Conservation (phyloP, 2,113 vertebrate genomes). For the Misgurnus mizolepis region DNA sequence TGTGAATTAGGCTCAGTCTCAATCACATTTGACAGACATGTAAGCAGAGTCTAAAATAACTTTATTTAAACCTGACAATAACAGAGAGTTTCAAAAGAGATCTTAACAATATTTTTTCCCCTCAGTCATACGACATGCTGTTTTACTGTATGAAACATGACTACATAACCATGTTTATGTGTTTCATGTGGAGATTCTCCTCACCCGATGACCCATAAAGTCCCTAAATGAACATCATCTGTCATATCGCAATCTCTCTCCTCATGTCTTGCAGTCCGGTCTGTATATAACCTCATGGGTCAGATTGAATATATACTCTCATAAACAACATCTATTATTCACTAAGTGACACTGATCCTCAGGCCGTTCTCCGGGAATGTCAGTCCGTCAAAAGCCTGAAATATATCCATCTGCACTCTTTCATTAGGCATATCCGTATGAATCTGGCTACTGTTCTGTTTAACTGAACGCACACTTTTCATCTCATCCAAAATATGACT, state of each 20-base stretch:
- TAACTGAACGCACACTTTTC: slow-evolving; percentile 13
- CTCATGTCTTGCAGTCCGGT: slow-evolving; percentile 67
- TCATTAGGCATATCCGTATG: slow-evolving; percentile 34
- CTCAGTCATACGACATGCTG: no score
- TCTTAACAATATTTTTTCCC: no score
- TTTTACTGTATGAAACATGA: no score
- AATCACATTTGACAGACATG: neutral
- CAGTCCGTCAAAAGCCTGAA: slow-evolving; percentile 71
- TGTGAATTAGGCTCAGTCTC: neutral
- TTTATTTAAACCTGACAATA: slow-evolving; percentile 38
- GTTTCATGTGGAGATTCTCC: slow-evolving; percentile 63
- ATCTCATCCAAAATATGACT: neutral
- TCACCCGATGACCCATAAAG: slow-evolving; percentile 65
- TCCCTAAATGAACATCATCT: slow-evolving; percentile 66
- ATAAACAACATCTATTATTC: slow-evolving; percentile 86
- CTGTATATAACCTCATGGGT: slow-evolving; percentile 76
- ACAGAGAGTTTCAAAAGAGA: slow-evolving; percentile 47
- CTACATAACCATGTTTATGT: no score
- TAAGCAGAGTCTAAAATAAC: neutral
- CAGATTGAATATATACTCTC: slow-evolving; percentile 83
- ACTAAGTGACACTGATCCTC: slow-evolving; percentile 70
- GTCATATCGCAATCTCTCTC: slow-evolving; percentile 57
- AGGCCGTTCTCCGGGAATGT: slow-evolving; percentile 63
- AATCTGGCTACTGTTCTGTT: slow-evolving; percentile 18
- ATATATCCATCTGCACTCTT: slow-evolving; percentile 49